Evolutionary conservation across 92 coral and sea anemone species (phyloP), one percentile per base, ranked within the genome.

Genomic region (Zoanthus sociatus): DNA sequence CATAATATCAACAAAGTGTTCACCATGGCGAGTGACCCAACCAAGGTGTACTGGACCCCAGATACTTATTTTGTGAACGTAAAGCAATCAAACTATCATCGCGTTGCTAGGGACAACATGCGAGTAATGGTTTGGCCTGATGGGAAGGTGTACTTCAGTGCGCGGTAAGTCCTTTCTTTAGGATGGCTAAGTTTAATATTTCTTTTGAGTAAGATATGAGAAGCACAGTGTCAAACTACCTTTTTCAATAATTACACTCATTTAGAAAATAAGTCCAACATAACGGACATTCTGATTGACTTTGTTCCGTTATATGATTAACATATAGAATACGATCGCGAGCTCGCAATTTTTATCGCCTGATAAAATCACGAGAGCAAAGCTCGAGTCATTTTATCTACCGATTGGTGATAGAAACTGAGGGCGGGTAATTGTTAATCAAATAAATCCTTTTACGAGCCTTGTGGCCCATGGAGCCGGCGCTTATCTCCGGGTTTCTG

Each of bases 61-160:
- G 98, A 95, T 45, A 90, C 98, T 0, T 95, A 95, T 67, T 95
- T 95, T 84, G 93, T 88, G 11, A 95, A 96, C 45, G 98, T 92
- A 10, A 96, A 92, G 48, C 61, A 77, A 17, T 95, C 96, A 4
- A 96, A 87, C 20, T 90, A 87, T 46, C 98, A 96, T 61, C 44
- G 82, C 20, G 90, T 96, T 17, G 92, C 91, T 78, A 81, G 92
- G 33, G 94, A 96, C 15, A 96, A 96, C 86, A 92, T 94, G 94
- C 73, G 97, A 81, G 88, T 94, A 1, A 90, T 89, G 74, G 78
- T 96, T 37, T 87, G 73, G 82, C 91, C 93, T 4, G 95, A 96
- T 78, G 98, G 98, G 31, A 84, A 77, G 9, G 79, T 96, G 13
- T 96, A 90, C 71, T 96, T 79, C 69, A 96, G 98, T 17, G 83